phyloP scores from a whole-genome alignment of 2,797 vertebrate genomes.

The Centropyge bicolor region DNA sequence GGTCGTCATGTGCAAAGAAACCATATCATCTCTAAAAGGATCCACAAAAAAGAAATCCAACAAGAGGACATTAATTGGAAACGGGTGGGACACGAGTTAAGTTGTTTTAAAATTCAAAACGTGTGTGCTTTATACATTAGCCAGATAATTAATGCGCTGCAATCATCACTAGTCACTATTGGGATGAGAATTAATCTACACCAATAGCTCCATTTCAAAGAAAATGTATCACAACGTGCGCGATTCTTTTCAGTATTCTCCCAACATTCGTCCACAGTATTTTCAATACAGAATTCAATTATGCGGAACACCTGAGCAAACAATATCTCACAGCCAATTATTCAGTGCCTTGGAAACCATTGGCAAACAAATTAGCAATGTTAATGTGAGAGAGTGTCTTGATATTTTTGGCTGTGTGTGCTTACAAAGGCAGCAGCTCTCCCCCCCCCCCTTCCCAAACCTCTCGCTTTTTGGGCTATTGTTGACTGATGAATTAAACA shows the following conservation, averaged over 20 bases:
- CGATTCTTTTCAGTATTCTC: slow-evolving; percentile 75
- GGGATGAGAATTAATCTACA: slow-evolving; percentile 77
- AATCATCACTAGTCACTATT: slow-evolving; percentile 70
- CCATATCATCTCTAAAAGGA: slow-evolving; percentile 62
- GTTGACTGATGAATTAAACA: slow-evolving; percentile 83
- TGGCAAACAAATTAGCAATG: slow-evolving; percentile 86
- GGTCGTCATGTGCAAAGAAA: slow-evolving; percentile 75
- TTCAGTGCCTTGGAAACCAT: slow-evolving; percentile 81
- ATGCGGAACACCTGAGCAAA: slow-evolving; percentile 88
- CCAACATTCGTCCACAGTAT: slow-evolving; percentile 75
- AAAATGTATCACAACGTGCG: slow-evolving; percentile 76
- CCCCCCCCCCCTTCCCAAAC: neutral
- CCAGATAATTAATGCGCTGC: slow-evolving; percentile 74
- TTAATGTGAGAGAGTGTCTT: slow-evolving; percentile 84
- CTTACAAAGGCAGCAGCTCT: slow-evolving; percentile 74
- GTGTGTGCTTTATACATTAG: slow-evolving; percentile 70
- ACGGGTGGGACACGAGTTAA: slow-evolving; percentile 66
- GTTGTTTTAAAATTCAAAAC: slow-evolving; percentile 77
- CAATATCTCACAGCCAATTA: slow-evolving; percentile 86
- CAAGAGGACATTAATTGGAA: slow-evolving; percentile 76
- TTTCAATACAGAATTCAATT: slow-evolving; percentile 87
- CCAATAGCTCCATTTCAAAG: slow-evolving; percentile 73
- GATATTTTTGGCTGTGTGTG: slow-evolving; percentile 82
- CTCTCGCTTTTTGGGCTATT: slow-evolving; percentile 68
- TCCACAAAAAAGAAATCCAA: slow-evolving; percentile 66